phyloP scores from a whole-genome alignment of 2,113 vertebrate species.

The Bufo gargarizans region DNA sequence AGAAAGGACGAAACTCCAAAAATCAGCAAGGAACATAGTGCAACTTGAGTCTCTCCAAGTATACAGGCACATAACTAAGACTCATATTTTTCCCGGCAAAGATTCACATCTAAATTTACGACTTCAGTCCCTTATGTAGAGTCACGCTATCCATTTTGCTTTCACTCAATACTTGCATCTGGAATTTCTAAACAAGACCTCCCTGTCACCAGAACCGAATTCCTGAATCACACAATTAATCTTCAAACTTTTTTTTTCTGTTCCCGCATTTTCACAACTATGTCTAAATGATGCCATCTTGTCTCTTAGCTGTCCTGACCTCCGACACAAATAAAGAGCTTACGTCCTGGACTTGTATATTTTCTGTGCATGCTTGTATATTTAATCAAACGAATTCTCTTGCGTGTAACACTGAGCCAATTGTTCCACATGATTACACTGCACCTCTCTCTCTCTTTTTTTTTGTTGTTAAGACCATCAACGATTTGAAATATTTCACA shows the following conservation, averaged over 20 bases:
- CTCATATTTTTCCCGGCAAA: background rate
- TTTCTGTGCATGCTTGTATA: conserved; percentile 35
- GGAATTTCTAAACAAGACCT: background rate
- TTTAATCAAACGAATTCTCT: conserved; percentile 31
- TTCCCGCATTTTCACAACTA: conserved; percentile 7
- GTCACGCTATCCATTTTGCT: background rate
- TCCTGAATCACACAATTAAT: conserved; percentile 8
- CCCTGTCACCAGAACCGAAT: background rate
- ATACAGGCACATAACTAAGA: background rate
- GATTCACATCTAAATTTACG: background rate
- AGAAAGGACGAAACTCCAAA: background rate
- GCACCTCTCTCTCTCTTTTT: conserved; percentile 14
- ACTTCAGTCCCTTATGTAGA: background rate
- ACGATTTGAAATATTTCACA: conserved; percentile 38
- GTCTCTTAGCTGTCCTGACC: background rate
- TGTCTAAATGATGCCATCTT: conserved; percentile 22
- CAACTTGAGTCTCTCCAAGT: background rate
- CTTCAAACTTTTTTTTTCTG: background rate
- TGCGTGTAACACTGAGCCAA: conserved; percentile 43
- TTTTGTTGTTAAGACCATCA: conserved; percentile 34
- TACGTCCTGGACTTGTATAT: conserved; percentile 46
- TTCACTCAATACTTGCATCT: background rate
- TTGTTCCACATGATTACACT: conserved; percentile 48
- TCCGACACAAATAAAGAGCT: conserved; percentile 28
- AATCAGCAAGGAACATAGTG: background rate